These are phyloP conservation scores for Notodonta ziczac DNA, from an alignment of 2,888 invertebrate species.

Conservation along the genomic window DNA sequence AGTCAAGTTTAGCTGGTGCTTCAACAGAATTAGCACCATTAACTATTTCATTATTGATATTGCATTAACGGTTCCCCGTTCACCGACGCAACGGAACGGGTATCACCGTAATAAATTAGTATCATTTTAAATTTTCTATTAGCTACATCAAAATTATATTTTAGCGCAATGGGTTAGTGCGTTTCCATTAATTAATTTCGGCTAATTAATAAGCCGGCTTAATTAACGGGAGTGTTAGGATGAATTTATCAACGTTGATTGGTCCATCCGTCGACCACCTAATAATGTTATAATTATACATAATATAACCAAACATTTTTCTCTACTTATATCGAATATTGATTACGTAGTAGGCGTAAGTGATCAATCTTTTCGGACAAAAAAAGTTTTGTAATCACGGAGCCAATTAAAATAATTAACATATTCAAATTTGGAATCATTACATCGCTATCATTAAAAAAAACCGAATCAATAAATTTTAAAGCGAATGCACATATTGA, in stretches of 20 bases:
- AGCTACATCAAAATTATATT: conserved; percentile 41
- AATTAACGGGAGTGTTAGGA: conserved; percentile 69
- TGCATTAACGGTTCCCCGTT: background rate
- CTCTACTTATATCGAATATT: conserved; percentile 21
- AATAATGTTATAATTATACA: conserved; percentile 9
- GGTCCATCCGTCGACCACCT: conserved; percentile 37
- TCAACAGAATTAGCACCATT: no score
- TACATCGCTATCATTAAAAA: background rate
- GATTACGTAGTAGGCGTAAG: conserved; percentile 21
- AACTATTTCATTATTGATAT: no score
- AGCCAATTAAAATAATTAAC: background rate
- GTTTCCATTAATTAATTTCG: conserved; percentile 74
- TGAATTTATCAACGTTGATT: conserved; percentile 73
- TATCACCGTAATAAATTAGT: conserved; percentile 27
- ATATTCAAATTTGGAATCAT: background rate
- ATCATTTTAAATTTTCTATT: conserved; percentile 40
- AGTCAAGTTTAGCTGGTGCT: no score
- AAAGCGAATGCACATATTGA: background rate
- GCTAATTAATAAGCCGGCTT: conserved; percentile 73
- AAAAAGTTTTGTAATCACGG: background rate
- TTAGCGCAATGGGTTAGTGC: conserved; percentile 45
- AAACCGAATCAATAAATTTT: background rate
- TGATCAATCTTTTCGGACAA: conserved; percentile 20
- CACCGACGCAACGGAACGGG: conserved; percentile 15
- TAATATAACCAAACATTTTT: background rate